Evolutionary conservation across 2,797 vertebrate genomes (phyloP).

Genomic region (Syngnathus rostellatus): DNA sequence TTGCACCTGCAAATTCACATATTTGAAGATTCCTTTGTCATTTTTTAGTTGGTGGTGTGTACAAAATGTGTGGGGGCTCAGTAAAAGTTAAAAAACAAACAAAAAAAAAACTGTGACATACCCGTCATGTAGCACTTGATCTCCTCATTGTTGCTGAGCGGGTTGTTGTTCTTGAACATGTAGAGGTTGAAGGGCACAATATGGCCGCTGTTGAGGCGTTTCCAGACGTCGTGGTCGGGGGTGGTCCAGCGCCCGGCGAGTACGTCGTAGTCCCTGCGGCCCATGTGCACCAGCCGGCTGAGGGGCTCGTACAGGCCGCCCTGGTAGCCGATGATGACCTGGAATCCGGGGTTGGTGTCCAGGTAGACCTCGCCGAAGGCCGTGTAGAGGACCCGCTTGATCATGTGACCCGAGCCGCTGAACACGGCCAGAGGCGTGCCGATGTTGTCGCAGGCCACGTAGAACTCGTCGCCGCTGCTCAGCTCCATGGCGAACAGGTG

Average conservation of each 20-base stretch:
- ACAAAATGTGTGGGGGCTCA: no score
- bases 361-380: conserved; percentile 96
- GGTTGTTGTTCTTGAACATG: conserved; percentile 99
- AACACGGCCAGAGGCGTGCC: conserved; percentile 95
- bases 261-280: conserved; percentile 89
- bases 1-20: no score
- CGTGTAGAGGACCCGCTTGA: conserved; percentile 92
- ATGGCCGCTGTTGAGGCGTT: conserved; percentile 82
- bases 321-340: conserved; percentile 90
- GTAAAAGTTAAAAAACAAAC: no score
- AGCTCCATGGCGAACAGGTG: conserved; percentile 98
- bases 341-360: conserved; percentile 92
- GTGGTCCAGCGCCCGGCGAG: conserved; percentile 95
- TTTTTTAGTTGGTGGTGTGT: no score
- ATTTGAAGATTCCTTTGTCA: no score
- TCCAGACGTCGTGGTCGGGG: conserved; percentile 89
- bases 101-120: conserved; percentile 45
- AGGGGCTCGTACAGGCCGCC: conserved; percentile 94
- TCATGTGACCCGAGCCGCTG: conserved; percentile 91
- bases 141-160: conserved; percentile 89
- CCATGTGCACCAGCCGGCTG: conserved; percentile 92
- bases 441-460: conserved; percentile 94
- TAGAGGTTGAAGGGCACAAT: conserved; percentile 96
- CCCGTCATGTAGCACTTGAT: conserved; percentile 99
- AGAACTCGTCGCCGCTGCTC: conserved; percentile 94